Conservation (phyloP, 2,113 vertebrate species). For the Pycnonotus jocosus region DNA sequence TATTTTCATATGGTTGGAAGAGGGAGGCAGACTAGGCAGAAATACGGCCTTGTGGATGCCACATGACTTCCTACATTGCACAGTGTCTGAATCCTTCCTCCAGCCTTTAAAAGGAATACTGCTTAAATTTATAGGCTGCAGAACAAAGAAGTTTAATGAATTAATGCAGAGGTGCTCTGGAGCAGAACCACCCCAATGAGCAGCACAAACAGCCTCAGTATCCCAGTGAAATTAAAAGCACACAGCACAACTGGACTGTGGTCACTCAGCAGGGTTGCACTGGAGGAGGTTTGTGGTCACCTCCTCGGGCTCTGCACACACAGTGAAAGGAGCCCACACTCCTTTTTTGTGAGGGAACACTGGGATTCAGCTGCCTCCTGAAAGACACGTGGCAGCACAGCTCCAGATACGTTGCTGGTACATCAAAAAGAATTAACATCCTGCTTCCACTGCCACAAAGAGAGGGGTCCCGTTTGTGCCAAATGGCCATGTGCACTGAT, state of each 20-base stretch:
- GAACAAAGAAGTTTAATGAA: not conserved
- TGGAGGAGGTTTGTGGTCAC: not conserved
- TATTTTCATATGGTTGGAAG: constrained; percentile 30
- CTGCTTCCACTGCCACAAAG: constrained; percentile 21
- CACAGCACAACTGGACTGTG: not conserved
- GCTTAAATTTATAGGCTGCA: not conserved
- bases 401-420: constrained; percentile 11
- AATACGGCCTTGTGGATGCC: not conserved
- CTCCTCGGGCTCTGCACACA: not conserved
- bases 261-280: not conserved
- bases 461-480: not conserved
- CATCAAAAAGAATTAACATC: constrained; percentile 44
- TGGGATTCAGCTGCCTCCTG: not conserved
- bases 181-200: constrained; percentile 17
- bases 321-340: not conserved
- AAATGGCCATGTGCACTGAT: constrained; percentile 9
- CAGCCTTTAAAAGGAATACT: not conserved
- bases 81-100: not conserved
- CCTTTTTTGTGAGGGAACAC: not conserved
- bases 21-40: not conserved
- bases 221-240: not conserved
- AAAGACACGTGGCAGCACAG: not conserved
- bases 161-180: not conserved
- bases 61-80: not conserved
- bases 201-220: not conserved